Evolutionary conservation across 2,113 vertebrate genomes (phyloP).

Genomic region (Chionomys nivalis): DNA sequence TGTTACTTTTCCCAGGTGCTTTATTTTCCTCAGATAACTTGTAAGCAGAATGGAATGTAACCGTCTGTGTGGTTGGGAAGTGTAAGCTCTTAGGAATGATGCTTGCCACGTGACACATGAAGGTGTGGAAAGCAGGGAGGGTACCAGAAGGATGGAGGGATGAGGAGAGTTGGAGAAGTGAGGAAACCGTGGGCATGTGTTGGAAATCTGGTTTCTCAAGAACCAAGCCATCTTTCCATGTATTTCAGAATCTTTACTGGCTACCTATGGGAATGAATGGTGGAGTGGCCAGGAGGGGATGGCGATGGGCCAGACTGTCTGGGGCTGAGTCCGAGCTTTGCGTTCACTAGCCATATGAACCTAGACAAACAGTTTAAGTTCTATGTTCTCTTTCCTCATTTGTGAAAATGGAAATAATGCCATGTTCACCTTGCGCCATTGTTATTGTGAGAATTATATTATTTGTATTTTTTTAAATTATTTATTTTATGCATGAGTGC

Average conservation of each 20-base stretch:
- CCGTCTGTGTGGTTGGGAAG: neutral
- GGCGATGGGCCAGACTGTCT: neutral
- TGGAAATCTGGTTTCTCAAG: neutral
- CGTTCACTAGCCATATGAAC: neutral
- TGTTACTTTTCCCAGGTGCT: neutral
- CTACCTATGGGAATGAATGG: neutral
- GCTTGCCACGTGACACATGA: neutral
- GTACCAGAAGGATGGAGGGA: neutral
- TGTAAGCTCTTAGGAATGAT: neutral
- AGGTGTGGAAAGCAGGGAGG: neutral
- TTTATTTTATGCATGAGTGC: no score
- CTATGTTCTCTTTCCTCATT: neutral
- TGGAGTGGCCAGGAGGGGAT: rapidly evolving
- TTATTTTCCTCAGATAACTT: conserved; percentile 14
- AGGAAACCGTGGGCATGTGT: neutral
- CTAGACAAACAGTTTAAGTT: neutral
- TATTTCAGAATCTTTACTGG: neutral
- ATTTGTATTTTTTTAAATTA: neutral
- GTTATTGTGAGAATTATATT: neutral
- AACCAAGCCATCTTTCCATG: neutral
- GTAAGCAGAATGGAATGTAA: neutral
- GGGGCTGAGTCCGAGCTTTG: neutral
- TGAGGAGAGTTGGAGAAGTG: neutral
- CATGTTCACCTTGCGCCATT: neutral
- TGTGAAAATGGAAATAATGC: neutral